Base-by-base conservation (phyloP, 92 coral and sea anemone species). In the Scolanthus callimorphus region DNA sequence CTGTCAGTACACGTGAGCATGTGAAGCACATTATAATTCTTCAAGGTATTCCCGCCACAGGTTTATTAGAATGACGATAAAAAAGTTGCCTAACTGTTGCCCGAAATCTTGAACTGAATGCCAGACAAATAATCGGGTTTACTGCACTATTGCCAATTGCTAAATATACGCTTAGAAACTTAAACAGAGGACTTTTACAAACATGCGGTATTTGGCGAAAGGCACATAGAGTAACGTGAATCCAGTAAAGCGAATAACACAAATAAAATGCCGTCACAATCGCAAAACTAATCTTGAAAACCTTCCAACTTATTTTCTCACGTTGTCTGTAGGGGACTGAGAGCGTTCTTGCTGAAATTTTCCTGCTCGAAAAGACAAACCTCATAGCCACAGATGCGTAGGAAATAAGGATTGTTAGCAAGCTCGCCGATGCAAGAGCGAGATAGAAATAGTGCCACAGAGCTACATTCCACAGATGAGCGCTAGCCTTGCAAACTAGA, bases 201-300 rank as follows among this genome's bases (percentile, higher is more conserved):
- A 67, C 3, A 10, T 19, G 25, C 27, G 55, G 37, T 6, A 31
- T n/a, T 2, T 55, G 24, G 9, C 27, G 21, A 19, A 19, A 20
- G 43, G 55, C 34, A 27, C 74, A 67, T 3, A 55, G 9, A 11
- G 57, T 17, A 23, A 25, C 46, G 3, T 55, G 19, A 24, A 67
- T 20, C 74, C 74, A 67, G 34, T 67, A 67, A 45, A 37, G 25
- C 13, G 57, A 57, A 55, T 67, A 67, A 19, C 74, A 67, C 12
- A 55, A 63, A 67, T 52, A 67, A 29, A 67, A 67, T 20, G 13
- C 63, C 1, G 55, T 19, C 2, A 67, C 57, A 23, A 67, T 67
- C 2, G 46, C 63, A 12, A 57, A 25, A 15, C 74, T 67, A 39
- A 60, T 67, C 25, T 29, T 67, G 3, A 54, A 50, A 4, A 67